Conservation (phyloP, 1,140 invertebrate genomes). For the Chionoecetes opilio region DNA sequence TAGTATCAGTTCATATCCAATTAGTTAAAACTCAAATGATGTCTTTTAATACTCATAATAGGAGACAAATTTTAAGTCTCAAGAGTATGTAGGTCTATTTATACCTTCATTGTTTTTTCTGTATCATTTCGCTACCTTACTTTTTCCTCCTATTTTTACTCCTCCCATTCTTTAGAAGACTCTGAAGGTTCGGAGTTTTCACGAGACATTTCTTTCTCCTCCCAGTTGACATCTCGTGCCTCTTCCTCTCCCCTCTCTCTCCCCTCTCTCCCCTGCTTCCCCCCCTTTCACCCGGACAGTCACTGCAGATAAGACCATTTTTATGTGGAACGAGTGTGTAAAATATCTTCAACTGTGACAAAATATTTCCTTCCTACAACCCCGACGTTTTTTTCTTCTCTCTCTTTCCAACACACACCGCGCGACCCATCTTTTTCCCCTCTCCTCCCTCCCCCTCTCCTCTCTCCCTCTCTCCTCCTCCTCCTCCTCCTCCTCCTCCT, state of each 20-base stretch:
- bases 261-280: too few species aligned
- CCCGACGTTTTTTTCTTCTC: not conserved
- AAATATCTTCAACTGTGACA: slow-evolving; percentile 6
- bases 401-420: not conserved
- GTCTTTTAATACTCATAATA: too few species aligned
- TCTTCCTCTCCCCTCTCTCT: too few species aligned
- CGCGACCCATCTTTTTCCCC: not conserved
- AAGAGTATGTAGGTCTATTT: too few species aligned
- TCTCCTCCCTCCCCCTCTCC: not conserved
- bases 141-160: not conserved
- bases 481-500: not conserved
- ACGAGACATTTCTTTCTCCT: too few species aligned
- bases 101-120: not conserved
- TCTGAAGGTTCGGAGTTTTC: too few species aligned
- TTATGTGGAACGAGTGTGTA: not conserved
- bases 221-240: too few species aligned
- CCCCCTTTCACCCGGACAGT: not conserved
- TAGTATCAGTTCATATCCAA: too few species aligned
- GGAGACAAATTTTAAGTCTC: too few species aligned
- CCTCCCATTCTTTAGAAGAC: not conserved
- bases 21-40: too few species aligned
- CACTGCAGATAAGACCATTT: not conserved
- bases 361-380: not conserved
- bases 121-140: not conserved
- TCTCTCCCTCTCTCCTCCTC: slow-evolving; percentile 45